Percentiles rank a stretch among this genome's conserved stretches.
These are phyloP conservation scores for Diabrotica undecimpunctata DNA, from an alignment of 1,140 invertebrate genomes.

Conservation along the genomic window DNA sequence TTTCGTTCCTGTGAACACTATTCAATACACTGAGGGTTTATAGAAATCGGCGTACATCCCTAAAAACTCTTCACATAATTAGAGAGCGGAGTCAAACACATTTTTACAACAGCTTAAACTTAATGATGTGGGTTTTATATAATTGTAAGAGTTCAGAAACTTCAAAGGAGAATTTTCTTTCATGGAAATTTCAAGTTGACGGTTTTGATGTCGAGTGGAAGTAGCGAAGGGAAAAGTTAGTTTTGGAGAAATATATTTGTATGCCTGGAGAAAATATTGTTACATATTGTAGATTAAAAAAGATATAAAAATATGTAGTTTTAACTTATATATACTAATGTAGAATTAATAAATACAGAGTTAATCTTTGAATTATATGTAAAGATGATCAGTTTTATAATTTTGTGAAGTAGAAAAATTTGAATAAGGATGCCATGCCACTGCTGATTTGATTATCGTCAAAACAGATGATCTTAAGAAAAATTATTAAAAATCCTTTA, in stretches of 20 bases:
- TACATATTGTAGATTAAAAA: no score
- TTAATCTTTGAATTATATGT: no score
- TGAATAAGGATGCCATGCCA: no score
- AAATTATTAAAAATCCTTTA: no score
- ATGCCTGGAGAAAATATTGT: background rate
- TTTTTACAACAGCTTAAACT: conserved; percentile 26
- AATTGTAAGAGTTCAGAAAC: conserved; percentile 9
- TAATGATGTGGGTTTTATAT: conserved; percentile 29
- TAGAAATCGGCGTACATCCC: conserved; percentile 8
- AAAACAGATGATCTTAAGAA: no score
- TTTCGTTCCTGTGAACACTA: background rate
- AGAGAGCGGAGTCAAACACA: conserved; percentile 20
- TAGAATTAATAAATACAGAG: no score
- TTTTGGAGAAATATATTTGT: background rate
- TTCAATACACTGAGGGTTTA: conserved; percentile 2
- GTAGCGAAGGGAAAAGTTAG: background rate
- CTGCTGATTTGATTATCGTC: no score
- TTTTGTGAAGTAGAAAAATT: no score
- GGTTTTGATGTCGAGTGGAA: background rate
- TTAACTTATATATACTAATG: no score
- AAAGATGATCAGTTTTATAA: no score
- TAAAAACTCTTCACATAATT: conserved; percentile 29
- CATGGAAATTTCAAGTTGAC: background rate
- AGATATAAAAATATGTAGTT: no score
- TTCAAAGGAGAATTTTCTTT: conserved; percentile 3